These are phyloP conservation scores for Eublepharis macularius DNA, from an alignment of 2,113 vertebrate genomes.

Conservation along the genomic window DNA sequence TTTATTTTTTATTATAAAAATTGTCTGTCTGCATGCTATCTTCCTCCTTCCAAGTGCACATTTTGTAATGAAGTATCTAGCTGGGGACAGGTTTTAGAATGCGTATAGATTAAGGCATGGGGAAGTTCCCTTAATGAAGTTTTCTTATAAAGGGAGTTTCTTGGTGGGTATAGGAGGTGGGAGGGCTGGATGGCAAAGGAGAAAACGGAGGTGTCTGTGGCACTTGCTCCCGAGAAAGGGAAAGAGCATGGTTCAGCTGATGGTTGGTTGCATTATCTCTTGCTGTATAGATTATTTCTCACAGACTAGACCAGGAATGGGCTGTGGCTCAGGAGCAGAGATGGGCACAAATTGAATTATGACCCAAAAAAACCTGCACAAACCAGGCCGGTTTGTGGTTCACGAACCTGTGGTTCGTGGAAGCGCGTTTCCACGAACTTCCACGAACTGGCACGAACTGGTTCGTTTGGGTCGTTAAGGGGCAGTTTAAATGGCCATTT, in stretches of 20 bases:
- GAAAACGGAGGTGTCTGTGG: not conserved
- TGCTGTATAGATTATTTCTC: not conserved
- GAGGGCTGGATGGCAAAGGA: no score
- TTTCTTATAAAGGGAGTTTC: not conserved
- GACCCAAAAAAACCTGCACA: no score
- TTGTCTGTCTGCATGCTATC: not conserved
- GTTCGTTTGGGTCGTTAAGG: no score
- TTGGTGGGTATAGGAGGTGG: not conserved
- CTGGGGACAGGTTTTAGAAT: not conserved
- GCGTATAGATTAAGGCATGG: not conserved
- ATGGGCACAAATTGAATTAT: no score
- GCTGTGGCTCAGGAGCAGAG: no score
- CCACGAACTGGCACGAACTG: no score
- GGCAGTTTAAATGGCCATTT: no score
- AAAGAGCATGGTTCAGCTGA: not conserved
- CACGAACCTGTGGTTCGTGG: no score
- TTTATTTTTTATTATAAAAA: not conserved
- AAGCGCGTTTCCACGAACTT: no score
- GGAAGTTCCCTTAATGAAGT: not conserved
- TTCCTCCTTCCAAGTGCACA: not conserved
- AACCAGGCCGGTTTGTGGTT: no score
- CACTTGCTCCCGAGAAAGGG: not conserved
- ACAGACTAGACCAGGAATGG: no score
- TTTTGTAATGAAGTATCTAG: not conserved
- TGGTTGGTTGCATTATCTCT: not conserved